Evolutionary conservation across 2,797 vertebrate species (phyloP), one percentile per base, ranked within the genome.

Genomic region (Neostethus bicornis): DNA sequence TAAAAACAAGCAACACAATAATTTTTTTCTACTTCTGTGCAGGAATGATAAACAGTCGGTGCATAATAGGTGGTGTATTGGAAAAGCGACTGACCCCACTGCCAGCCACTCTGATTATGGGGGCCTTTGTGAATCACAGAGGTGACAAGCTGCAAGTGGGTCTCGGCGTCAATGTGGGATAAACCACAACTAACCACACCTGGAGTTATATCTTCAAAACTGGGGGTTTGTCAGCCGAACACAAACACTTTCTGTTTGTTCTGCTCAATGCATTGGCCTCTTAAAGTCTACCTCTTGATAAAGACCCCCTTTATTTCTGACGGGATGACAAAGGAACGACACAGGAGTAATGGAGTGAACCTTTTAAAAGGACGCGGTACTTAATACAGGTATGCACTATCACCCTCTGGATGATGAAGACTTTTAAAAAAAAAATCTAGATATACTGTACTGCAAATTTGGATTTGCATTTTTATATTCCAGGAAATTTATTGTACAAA

Each of bases 11-110:
- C 3, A 25, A 3, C n/a, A 25, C 11, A 28, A 34, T 2, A 48
- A 2, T 31, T 48, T 16, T 61, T 51, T 42, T 55, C 2, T 64
- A 9, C 72, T 37, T 73, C 13, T 64, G 7, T 48, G 0, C 76
- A 96, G 96, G 96, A 41, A 92, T 96, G 84, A 83, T 97, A 85
- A 96, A 98, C 85, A 98, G 95, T 68, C 93, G 95, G 7, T 98
- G 96, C 85, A 96, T 96, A 16, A 95, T 98, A 3, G 96, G 96
- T 62, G 96, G 91, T 0, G 93, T 97, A 23, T 72, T 98, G 82
- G 96, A 98, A 91, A 98, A 97, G 88, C 94, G 94, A 17, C 72
- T 97, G 55, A 92, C 92, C 1, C 95, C 96, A 0, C 87, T 98
- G 50, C 96, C 96, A 0, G 93, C 97, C 75, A 96, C 95, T 7